Percentiles rank a stretch among this genome's conserved stretches.
Conservation (phyloP, 1,140 invertebrate species). For the Conus betulinus region DNA sequence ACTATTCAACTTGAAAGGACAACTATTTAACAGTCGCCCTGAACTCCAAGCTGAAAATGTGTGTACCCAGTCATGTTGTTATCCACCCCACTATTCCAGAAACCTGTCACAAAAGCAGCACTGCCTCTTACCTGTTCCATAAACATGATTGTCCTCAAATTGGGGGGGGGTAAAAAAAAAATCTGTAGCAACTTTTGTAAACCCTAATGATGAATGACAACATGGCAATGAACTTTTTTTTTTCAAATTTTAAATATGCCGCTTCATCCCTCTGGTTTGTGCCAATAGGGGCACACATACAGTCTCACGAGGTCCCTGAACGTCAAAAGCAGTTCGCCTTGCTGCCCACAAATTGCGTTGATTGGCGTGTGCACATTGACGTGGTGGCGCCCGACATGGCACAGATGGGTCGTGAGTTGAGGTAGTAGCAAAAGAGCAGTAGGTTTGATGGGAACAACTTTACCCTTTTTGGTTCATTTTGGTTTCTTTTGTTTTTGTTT, state of each 20-base stretch:
- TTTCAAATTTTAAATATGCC: background rate
- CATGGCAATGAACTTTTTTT: background rate
- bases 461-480: background rate
- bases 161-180: background rate
- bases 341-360: conserved; percentile 15
- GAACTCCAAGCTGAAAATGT: too few species aligned
- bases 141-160: background rate
- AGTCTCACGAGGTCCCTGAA: conserved; percentile 1
- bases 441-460: background rate
- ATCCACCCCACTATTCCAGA: too few species aligned
- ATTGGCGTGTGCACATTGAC: conserved; percentile 13
- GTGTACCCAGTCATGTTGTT: too few species aligned
- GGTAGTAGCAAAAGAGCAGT: conserved; percentile 19
- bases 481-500: background rate
- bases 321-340: conserved; percentile 11
- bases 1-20: too few species aligned
- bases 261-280: background rate
- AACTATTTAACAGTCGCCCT: too few species aligned
- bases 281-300: conserved; percentile 21
- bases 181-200: background rate
- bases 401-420: conserved; percentile 9
- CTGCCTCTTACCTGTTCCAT: too few species aligned
- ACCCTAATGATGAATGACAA: background rate
- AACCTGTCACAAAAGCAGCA: too few species aligned
- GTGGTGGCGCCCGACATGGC: background rate